Evolutionary conservation across 2,888 invertebrate genomes (phyloP).

Genomic region (Actias luna): DNA sequence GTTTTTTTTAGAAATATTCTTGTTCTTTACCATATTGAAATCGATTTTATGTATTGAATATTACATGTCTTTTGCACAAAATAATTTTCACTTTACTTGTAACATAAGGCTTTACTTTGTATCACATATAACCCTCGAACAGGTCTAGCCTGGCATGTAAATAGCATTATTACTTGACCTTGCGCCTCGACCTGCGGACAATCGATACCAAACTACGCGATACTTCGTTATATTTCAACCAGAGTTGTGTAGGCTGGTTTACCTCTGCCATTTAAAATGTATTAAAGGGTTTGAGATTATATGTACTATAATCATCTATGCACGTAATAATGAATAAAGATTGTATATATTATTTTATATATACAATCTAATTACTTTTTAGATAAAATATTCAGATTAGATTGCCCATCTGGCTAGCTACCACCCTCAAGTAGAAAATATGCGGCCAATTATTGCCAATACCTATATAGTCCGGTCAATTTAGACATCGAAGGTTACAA

Average conservation of each 20-base stretch:
- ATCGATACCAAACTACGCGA: conserved; percentile 50
- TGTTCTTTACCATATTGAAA: neutral
- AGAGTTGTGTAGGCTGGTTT: neutral
- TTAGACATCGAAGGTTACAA: too few relatives aligned
- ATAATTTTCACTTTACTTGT: neutral
- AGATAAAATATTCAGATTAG: too few relatives aligned
- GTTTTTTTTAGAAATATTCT: too few relatives aligned
- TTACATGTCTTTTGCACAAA: neutral
- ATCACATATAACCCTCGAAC: conserved; percentile 3
- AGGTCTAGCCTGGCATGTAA: conserved; percentile 13
- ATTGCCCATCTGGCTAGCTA: too few relatives aligned
- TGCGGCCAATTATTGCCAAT: too few relatives aligned
- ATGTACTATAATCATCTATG: neutral
- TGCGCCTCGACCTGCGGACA: conserved; percentile 44
- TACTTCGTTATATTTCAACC: conserved; percentile 17
- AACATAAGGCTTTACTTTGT: neutral
- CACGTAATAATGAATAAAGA: neutral
- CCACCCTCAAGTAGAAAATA: too few relatives aligned
- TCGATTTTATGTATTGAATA: neutral
- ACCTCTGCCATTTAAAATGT: conserved; percentile 12
- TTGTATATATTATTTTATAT: too few relatives aligned
- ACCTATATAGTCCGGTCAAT: too few relatives aligned
- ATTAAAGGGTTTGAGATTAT: neutral
- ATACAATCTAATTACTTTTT: too few relatives aligned
- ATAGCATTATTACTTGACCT: conserved; percentile 52